These are phyloP conservation scores for Echeneis naucrates DNA, from an alignment of 2,797 vertebrate genomes.

Conservation along the genomic window DNA sequence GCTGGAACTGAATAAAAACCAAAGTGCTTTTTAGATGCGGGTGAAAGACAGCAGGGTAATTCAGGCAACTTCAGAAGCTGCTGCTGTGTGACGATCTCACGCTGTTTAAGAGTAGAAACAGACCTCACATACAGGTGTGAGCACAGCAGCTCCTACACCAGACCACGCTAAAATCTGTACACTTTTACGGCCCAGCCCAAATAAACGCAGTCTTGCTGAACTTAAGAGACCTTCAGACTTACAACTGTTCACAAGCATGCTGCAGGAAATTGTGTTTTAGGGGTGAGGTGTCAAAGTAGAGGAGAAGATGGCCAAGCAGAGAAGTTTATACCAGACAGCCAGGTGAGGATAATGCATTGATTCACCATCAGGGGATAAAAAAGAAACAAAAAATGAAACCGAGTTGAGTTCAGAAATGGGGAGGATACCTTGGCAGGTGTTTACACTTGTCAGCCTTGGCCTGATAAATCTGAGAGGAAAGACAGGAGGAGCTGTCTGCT, in stretches of 20 bases:
- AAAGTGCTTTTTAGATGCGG: conserved; percentile 40
- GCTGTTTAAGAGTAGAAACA: conserved; percentile 46
- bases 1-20: conserved; percentile 42
- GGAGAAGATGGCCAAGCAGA: conserved; percentile 26
- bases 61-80: conserved; percentile 52
- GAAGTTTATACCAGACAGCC: conserved; percentile 34
- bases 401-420: conserved; percentile 56
- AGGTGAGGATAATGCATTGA: conserved; percentile 62
- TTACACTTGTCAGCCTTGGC: conserved; percentile 76
- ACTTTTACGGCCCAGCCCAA: conserved; percentile 46
- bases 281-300: conserved; percentile 47
- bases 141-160: conserved; percentile 39
- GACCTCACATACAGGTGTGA: conserved; percentile 51
- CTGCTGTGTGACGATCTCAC: conserved; percentile 40
- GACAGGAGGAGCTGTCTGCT: conserved; percentile 74
- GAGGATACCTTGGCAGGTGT: conserved; percentile 73
- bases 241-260: conserved; percentile 46
- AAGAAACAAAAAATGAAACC: conserved; percentile 61
- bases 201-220: conserved; percentile 39
- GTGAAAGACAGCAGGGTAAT: conserved; percentile 52
- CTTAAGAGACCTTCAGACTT: conserved; percentile 26
- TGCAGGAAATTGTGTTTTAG: conserved; percentile 43
- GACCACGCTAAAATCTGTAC: conserved; percentile 36
- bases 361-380: conserved; percentile 53
- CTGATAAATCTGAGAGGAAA: conserved; percentile 74